Evolutionary conservation across 2,113 vertebrate species (phyloP).

Genomic region (Perccottus glenii): DNA sequence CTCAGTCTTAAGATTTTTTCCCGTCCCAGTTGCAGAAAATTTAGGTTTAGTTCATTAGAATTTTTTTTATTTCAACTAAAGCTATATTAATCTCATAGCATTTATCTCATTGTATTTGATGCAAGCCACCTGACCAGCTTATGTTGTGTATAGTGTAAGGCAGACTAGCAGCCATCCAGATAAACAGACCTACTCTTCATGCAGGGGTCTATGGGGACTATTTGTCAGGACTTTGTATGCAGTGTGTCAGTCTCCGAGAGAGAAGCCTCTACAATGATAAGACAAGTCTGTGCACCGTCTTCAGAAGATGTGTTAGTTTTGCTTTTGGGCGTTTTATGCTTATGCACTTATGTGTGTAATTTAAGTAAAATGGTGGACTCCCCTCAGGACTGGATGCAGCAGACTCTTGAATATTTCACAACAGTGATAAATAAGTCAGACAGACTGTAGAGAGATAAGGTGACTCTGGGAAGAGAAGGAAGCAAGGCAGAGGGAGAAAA

Average conservation of each 20-base stretch:
- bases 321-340: slow-evolving; percentile 3
- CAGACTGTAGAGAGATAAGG: slow-evolving; percentile 76
- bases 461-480: slow-evolving; percentile 55
- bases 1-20: too few species aligned
- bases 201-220: not conserved
- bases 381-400: slow-evolving; percentile 58
- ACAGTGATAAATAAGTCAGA: slow-evolving; percentile 77
- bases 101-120: too few species aligned
- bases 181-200: slow-evolving; percentile 14
- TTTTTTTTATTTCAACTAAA: too few species aligned
- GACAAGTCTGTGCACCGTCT: slow-evolving; percentile 10
- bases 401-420: slow-evolving; percentile 78
- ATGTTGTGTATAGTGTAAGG: not conserved
- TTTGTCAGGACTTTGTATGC: slow-evolving; percentile 19
- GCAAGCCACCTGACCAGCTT: not conserved
- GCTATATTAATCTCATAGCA: too few species aligned
- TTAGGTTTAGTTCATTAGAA: not conserved
- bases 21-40: too few species aligned
- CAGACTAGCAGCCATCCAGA: slow-evolving; percentile 15
- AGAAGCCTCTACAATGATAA: slow-evolving; percentile 13
- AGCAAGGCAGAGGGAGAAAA: slow-evolving; percentile 27
- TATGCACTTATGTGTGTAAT: slow-evolving; percentile 20
- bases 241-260: slow-evolving; percentile 18
- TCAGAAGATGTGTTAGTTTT: slow-evolving; percentile 20
- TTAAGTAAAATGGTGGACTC: slow-evolving; percentile 55